These are phyloP conservation scores for Argyresthia goedartella DNA, from an alignment of 2,888 invertebrate genomes.

Conservation along the genomic window DNA sequence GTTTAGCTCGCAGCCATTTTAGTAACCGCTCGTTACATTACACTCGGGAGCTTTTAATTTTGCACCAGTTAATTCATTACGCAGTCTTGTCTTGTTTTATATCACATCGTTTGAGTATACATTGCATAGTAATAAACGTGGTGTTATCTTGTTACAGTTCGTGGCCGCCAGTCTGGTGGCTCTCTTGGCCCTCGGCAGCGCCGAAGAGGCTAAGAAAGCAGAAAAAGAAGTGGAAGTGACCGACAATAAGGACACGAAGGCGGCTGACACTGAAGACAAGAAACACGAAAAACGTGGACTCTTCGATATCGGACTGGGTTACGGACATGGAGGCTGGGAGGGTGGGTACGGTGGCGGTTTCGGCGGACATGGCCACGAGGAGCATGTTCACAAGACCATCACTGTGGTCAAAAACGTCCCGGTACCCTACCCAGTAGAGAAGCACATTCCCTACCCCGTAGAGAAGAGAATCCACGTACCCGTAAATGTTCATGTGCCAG, in stretches of 20 bases:
- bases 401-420: conserved; percentile 82
- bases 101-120: conserved; percentile 16
- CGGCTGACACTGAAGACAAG: conserved; percentile 67
- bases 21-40: conserved; percentile 23
- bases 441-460: conserved; percentile 77
- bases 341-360: conserved; percentile 29
- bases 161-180: conserved; percentile 75
- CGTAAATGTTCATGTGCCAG: conserved; percentile 75
- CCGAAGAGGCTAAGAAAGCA: conserved; percentile 70
- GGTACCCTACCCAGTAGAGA: conserved; percentile 80
- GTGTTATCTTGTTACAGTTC: conserved; percentile 43
- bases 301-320: conserved; percentile 66
- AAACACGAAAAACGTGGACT: conserved; percentile 84
- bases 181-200: conserved; percentile 69
- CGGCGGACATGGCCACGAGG: conserved; percentile 42
- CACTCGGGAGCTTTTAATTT: conserved; percentile 23
- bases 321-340: conserved; percentile 36
- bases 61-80: conserved; percentile 31
- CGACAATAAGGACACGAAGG: conserved; percentile 63
- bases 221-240: conserved; percentile 70
- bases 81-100: conserved; percentile 12
- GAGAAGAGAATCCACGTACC: conserved; percentile 74
- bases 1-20: conserved; percentile 18
- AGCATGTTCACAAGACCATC: conserved; percentile 74
- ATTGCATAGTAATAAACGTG: neutral